Base-by-base conservation (phyloP, 2,113 vertebrate genomes). In the Gracilinanus agilis region DNA sequence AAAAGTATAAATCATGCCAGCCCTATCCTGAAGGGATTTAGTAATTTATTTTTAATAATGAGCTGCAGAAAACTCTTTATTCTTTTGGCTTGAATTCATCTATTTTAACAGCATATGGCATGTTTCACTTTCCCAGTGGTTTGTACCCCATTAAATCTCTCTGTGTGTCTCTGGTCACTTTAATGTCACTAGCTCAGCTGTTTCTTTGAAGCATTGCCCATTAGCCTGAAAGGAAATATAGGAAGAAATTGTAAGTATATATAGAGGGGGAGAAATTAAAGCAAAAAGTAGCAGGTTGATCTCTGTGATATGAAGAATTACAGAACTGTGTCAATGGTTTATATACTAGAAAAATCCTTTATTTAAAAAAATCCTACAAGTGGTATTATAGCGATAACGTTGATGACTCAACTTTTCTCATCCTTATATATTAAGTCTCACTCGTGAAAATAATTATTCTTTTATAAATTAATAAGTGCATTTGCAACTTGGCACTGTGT, bases 201-300 rank as follows among this genome's bases (percentile, higher is more conserved):
- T 96, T 97, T 94, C 97, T 97, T 98, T 97, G 91, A 96, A 97
- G 90, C 90, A 53, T 91, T 96, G 10, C 93, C 93, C 93, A 89
- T 97, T 96, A 96, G 55, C 94, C 25, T 97, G 95, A 95, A 98
- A 97, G 94, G 92, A 97, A 97, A 93, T 95, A 94, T 96, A 83
- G 92, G 96, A 92, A 96, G 88, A 92, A 90, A 92, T 88, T 94
- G 90, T 90, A 90, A 94, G 29, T 1, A 67, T 29, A 0, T 92
- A 75, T 55, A 61, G 89, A 93, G n/a, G n/a, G 67, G n/a, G 67
- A 83, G 56, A 96, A 92, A 92, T 53, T 93, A 92, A 89, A 93
- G 94, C 91, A 90, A 91, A 91, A 98, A 92, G 29, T 91, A 96
- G 55, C 95, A 91, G 94, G 94, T 9, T 94, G 29, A 91, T 95